Evolutionary conservation across 1,140 invertebrate species (phyloP).

Genomic region (Eurosta solidaginis): DNA sequence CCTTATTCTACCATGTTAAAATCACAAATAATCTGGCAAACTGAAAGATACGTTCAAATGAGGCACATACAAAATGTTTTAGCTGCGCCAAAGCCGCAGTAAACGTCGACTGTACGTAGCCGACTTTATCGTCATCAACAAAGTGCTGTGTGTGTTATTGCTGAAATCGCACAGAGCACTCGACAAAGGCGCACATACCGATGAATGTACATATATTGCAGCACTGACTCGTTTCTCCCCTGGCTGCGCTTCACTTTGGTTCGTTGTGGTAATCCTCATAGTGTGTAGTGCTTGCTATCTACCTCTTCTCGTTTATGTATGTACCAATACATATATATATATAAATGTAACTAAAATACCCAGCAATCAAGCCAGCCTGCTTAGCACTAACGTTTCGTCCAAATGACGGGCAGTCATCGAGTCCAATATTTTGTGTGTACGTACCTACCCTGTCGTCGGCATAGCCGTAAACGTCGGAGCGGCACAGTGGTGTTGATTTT

Average conservation of each 20-base stretch:
- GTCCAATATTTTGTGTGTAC: neutral
- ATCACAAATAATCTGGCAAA: conserved; percentile 30
- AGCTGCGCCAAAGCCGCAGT: neutral
- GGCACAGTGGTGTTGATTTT: conserved; percentile 22
- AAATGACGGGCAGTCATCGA: neutral
- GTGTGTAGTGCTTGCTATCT: neutral
- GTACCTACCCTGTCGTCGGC: conserved; percentile 13
- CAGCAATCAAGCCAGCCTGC: neutral
- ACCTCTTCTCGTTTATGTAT: neutral
- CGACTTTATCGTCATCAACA: conserved; percentile 3
- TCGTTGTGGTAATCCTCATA: conserved; percentile 15
- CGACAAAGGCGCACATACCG: neutral
- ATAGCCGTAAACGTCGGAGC: conserved; percentile 12
- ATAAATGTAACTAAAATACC: neutral
- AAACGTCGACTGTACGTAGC: neutral
- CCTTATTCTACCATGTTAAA: conserved; percentile 29
- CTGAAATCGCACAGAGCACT: neutral
- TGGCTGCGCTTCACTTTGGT: neutral
- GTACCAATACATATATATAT: neutral
- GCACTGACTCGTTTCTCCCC: neutral
- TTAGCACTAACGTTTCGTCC: conserved; percentile 2
- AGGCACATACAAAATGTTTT: conserved; percentile 18
- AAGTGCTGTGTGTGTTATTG: conserved; percentile 1
- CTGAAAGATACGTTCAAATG: conserved; percentile 14
- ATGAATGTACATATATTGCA: neutral